These are phyloP conservation scores for Gila robusta DNA, from an alignment of 2,797 vertebrate genomes.

Conservation along the genomic window DNA sequence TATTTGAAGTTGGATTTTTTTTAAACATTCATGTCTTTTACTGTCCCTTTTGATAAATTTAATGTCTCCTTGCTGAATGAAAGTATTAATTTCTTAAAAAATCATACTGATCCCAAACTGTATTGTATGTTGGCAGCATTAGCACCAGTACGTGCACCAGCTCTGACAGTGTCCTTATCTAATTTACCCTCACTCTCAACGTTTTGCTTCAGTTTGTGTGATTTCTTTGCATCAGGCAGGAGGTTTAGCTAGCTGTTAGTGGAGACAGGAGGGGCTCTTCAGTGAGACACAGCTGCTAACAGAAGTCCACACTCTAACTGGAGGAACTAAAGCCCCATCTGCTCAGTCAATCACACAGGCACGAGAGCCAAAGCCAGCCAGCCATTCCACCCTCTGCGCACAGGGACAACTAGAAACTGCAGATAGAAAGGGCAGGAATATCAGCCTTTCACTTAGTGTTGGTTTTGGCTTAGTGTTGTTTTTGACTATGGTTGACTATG, in stretches of 20 bases:
- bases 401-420: slow-evolving; percentile 4
- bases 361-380: slow-evolving; percentile 64
- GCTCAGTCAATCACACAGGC: slow-evolving; percentile 66
- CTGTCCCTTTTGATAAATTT: not conserved
- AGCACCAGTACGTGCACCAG: not conserved
- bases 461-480: not conserved
- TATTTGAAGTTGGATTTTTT: not conserved
- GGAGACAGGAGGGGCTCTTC: slow-evolving; percentile 22
- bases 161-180: not conserved
- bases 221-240: slow-evolving; percentile 8
- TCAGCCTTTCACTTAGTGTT: not conserved
- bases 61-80: not conserved
- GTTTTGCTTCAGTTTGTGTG: not conserved
- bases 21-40: not conserved
- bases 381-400: slow-evolving; percentile 16
- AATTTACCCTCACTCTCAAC: not conserved
- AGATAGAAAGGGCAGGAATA: slow-evolving; percentile 19
- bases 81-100: not conserved
- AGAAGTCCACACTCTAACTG: slow-evolving; percentile 42
- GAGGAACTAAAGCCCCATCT: slow-evolving; percentile 64
- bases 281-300: slow-evolving; percentile 54
- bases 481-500: not conserved
- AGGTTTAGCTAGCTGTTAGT: slow-evolving; percentile 24
- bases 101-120: not conserved
- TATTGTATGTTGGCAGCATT: not conserved